These are phyloP conservation scores for Mesopsocus fuscifrons DNA, from an alignment of 2,888 invertebrate genomes.

Conservation along the genomic window DNA sequence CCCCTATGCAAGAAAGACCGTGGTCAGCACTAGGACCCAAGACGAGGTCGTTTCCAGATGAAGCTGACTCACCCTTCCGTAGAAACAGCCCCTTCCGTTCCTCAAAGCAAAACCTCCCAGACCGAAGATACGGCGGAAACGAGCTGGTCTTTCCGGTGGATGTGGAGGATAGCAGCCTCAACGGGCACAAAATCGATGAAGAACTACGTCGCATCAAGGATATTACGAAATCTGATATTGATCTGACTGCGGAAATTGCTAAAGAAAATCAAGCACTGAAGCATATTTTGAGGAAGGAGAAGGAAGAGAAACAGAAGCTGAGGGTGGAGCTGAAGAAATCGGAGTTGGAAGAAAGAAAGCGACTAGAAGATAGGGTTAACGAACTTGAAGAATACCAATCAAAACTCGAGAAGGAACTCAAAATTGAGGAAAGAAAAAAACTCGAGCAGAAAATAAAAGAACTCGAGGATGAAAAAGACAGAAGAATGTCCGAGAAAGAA, in stretches of 20 bases:
- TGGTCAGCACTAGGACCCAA: not conserved
- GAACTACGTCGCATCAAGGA: not conserved
- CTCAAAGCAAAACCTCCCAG: not conserved
- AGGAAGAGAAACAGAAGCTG: conserved; percentile 1
- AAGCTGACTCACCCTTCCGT: conserved; percentile 5
- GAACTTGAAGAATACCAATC: not conserved
- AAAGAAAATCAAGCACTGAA: conserved; percentile 3
- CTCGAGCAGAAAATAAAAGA: not conserved
- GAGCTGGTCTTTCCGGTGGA: not conserved
- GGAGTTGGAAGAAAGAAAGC: not conserved
- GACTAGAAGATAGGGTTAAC: not conserved
- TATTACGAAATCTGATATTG: conserved; percentile 6
- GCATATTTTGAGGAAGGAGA: conserved; percentile 3
- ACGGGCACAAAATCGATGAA: conserved; percentile 7
- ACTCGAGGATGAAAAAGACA: conserved; percentile 7
- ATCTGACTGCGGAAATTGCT: not conserved
- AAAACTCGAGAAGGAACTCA: not conserved
- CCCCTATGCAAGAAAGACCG: not conserved
- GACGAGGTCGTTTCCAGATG: not conserved
- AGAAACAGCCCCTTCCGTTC: not conserved
- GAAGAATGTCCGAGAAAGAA: conserved; percentile 8
- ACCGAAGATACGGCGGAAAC: not conserved
- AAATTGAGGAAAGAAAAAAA: conserved; percentile 6
- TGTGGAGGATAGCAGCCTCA: not conserved
- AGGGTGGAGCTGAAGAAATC: not conserved